Base-by-base conservation (phyloP, 2,113 vertebrate genomes). In the Chascanopsetta lugubris region DNA sequence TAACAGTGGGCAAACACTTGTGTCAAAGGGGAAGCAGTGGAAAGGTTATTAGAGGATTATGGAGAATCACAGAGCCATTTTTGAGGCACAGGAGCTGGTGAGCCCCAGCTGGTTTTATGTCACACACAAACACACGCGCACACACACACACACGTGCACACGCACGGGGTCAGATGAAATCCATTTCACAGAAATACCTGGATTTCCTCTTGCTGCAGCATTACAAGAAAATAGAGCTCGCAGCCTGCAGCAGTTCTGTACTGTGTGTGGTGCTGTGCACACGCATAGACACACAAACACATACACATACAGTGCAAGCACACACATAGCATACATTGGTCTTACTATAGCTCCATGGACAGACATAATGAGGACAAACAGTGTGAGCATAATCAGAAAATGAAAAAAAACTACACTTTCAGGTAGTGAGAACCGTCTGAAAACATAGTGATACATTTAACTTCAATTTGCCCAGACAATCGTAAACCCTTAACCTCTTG, bases 31-130 rank as follows among this genome's bases (percentile, higher is more conserved):
- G 65, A 26, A 61, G 40, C 60, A 47, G 77, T 45, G 54, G 65
- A 69, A 80, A 77, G 64, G 83, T 87, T 85, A 81, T 80, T 83
- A 83, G 29, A 29, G 80, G 79, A 86, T 88, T 88, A 86, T 57
- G 51, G 46, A 56, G 57, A 90, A 83, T 83, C 84, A 63, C 70
- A 83, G 32, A 71, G 71, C 22, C 20, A 59, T 40, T 63, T 71
- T 70, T 29, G 40, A 82, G 65, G 63, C 25, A 40, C 8, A 26
- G 72, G 70, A 75, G 75, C 66, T 50, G 60, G 6, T 58, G 50
- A 74, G 76, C 45, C 60, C 42, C 70, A 80, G 62, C 75, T 76
- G 69, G 68, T 61, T 76, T 85, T 82, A 59, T 57, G 38, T 73
- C 76, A 40, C 45, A 56, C 54, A 61, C 63, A 67, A 30, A 66